Evolutionary conservation across 2,888 invertebrate species (phyloP).

Genomic region (Heliconius sara): DNA sequence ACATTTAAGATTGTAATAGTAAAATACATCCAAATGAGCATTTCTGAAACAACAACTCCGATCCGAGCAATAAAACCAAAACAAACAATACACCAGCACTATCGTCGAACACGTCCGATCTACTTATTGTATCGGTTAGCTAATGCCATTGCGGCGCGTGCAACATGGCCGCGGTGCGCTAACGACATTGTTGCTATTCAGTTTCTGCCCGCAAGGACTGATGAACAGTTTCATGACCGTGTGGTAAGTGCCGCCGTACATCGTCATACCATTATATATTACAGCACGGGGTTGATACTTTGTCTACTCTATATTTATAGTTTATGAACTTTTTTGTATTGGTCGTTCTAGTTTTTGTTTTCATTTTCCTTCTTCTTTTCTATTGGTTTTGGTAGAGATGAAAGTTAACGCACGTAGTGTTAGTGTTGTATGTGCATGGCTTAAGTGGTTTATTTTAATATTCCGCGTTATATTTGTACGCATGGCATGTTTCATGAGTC

Average conservation of each 20-base stretch:
- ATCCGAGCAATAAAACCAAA: not conserved
- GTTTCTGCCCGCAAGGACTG: constrained; percentile 93
- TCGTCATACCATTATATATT: constrained; percentile 42
- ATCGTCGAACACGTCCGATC: not conserved
- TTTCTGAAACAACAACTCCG: not conserved
- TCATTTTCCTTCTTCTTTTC: not conserved
- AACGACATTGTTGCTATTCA: constrained; percentile 86
- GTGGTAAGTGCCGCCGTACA: constrained; percentile 88
- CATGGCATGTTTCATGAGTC: constrained; percentile 11
- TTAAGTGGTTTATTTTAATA: not conserved
- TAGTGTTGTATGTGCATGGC: not conserved
- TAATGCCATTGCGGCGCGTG: constrained; percentile 64
- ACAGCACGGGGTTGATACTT: constrained; percentile 45
- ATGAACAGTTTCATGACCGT: constrained; percentile 95
- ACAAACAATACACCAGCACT: not conserved
- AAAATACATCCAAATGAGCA: not conserved
- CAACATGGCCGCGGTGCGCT: constrained; percentile 54
- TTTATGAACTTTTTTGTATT: not conserved
- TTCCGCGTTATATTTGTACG: not conserved
- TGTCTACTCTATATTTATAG: not conserved
- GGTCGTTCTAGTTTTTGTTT: not conserved
- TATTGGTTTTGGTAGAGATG: not conserved
- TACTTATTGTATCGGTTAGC: constrained; percentile 51
- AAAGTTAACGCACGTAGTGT: constrained; percentile 9
- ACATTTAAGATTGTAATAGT: not conserved